Percentiles rank a stretch among this genome's conserved stretches.
Conservation (phyloP, 2,113 vertebrate genomes). For the Chaetorhynchus papuensis region DNA sequence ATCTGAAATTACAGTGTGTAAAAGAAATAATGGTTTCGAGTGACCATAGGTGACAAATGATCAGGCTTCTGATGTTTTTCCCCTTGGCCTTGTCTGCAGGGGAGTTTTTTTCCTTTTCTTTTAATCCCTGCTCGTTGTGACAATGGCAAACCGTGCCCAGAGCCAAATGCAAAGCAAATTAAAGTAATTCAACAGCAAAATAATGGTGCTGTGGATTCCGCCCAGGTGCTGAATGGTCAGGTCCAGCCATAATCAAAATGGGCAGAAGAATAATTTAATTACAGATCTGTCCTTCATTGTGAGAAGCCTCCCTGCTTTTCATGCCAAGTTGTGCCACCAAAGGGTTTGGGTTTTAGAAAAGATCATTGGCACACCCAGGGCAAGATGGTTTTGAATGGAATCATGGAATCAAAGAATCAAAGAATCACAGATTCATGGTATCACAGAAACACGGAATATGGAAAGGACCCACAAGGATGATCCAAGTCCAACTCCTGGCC, state of each 20-base stretch:
- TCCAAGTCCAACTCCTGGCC: neutral
- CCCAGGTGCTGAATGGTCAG: neutral
- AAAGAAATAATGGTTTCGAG: constrained; percentile 60
- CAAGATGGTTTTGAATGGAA: neutral
- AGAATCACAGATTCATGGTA: neutral
- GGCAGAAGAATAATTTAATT: neutral
- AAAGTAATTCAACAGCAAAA: neutral
- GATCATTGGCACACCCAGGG: neutral
- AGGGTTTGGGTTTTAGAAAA: neutral
- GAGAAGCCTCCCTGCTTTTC: neutral
- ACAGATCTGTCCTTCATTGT: neutral
- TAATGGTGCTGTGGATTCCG: fast-evolving
- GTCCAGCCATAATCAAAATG: neutral
- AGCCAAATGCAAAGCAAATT: neutral
- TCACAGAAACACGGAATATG: neutral
- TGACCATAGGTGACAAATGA: constrained; percentile 62
- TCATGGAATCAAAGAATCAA: neutral
- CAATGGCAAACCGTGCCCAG: neutral
- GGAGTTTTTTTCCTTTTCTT: neutral
- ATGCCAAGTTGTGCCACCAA: neutral
- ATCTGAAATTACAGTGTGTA: constrained; percentile 61
- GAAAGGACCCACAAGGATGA: neutral
- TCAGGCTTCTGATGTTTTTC: constrained; percentile 63
- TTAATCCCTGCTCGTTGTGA: neutral
- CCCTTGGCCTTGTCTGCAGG: neutral